phyloP scores from a whole-genome alignment of 2,888 invertebrate species.

The Cephus nigrinus region DNA sequence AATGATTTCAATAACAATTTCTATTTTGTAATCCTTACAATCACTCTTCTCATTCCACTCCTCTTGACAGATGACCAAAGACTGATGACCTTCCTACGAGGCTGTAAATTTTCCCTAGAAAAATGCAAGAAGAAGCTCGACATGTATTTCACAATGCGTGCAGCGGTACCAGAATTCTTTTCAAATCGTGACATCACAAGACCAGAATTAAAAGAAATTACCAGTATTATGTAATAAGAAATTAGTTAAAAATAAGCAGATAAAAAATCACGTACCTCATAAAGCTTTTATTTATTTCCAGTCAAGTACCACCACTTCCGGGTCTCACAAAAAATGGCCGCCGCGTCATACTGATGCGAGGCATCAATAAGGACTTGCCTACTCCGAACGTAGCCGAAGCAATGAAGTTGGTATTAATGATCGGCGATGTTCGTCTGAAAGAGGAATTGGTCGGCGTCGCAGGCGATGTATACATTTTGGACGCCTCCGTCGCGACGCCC shows the following conservation, averaged over 20 bases:
- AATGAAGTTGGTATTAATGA: slow-evolving; percentile 86
- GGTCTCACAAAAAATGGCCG: slow-evolving; percentile 85
- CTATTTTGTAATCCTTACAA: background rate
- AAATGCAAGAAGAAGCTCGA: slow-evolving; percentile 87
- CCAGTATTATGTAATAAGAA: slow-evolving; percentile 75
- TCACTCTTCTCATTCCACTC: background rate
- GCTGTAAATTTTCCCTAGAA: slow-evolving; percentile 88
- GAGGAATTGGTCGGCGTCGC: slow-evolving; percentile 86
- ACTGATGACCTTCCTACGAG: slow-evolving; percentile 84
- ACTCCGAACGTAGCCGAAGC: slow-evolving; percentile 80
- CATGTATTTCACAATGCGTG: slow-evolving; percentile 89
- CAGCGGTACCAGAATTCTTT: slow-evolving; percentile 86
- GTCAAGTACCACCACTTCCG: slow-evolving; percentile 83
- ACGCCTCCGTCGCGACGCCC: slow-evolving; percentile 82
- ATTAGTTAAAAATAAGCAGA: slow-evolving; percentile 1
- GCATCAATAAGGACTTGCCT: slow-evolving; percentile 76
- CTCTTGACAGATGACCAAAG: slow-evolving; percentile 77
- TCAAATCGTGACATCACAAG: slow-evolving; percentile 78
- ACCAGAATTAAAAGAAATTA: slow-evolving; percentile 78
- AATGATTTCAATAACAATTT: background rate
- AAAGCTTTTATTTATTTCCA: slow-evolving; percentile 57
- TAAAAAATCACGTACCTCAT: background rate
- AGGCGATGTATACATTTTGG: slow-evolving; percentile 85
- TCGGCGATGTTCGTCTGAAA: slow-evolving; percentile 82
- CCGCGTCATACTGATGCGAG: slow-evolving; percentile 81